Evolutionary conservation across 2,888 invertebrate genomes (phyloP).

Genomic region (Belgica antarctica): DNA sequence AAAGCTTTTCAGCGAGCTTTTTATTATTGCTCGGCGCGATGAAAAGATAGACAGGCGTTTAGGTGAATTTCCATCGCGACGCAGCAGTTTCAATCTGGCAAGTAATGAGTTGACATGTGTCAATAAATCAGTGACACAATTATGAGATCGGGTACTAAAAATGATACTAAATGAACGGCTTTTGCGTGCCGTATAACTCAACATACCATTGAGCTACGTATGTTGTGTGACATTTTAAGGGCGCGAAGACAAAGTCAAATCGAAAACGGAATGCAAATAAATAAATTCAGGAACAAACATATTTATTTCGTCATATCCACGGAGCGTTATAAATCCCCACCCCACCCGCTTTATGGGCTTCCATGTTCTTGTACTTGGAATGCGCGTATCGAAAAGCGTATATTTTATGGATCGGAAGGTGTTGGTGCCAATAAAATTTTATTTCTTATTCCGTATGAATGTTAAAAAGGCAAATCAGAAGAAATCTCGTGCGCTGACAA

Average conservation of each 20-base stretch:
- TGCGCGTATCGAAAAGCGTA: not conserved
- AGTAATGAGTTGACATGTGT: not conserved
- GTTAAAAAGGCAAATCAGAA: not conserved
- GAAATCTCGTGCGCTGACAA: not conserved
- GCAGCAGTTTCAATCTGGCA: not conserved
- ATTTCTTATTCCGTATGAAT: slow-evolving; percentile 27
- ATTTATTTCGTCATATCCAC: not conserved
- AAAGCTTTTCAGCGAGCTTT: not conserved
- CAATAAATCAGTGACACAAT: not conserved
- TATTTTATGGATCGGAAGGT: not conserved
- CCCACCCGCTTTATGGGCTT: not conserved
- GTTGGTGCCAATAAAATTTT: slow-evolving; percentile 26
- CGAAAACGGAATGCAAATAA: not conserved
- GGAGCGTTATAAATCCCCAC: not conserved
- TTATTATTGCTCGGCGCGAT: not conserved
- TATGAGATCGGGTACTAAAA: too few relatives aligned
- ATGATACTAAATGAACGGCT: too few relatives aligned
- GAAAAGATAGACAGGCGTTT: not conserved
- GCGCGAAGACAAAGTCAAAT: not conserved
- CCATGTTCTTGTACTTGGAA: not conserved
- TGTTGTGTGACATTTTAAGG: not conserved
- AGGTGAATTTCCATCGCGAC: not conserved
- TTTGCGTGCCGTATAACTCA: not conserved
- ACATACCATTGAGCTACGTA: not conserved
- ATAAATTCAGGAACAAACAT: slow-evolving; percentile 3